phyloP scores from a whole-genome alignment of 2,113 vertebrate genomes.

The Vulpes ferrilata region DNA sequence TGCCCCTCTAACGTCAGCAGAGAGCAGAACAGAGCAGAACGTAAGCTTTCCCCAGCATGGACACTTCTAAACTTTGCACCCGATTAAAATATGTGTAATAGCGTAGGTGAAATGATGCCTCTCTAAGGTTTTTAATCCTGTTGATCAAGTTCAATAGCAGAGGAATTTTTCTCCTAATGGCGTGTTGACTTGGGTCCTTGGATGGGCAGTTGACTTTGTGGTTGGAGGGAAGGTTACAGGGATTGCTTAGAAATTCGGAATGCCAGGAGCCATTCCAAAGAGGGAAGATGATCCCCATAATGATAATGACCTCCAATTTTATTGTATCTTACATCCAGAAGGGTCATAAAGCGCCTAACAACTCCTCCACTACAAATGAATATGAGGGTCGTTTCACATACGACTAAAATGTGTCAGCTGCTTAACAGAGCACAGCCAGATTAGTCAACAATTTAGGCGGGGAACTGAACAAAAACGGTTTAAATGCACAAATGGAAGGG shows the following conservation, averaged over 20 bases:
- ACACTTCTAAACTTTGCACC: neutral
- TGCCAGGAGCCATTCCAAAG: accelerated
- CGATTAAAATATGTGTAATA: too few relatives aligned
- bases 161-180: neutral
- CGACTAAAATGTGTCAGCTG: neutral
- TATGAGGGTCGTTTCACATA: neutral
- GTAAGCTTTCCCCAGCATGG: neutral
- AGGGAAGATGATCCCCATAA: neutral
- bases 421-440: neutral
- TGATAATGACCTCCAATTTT: neutral
- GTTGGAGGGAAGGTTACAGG: neutral
- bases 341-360: neutral
- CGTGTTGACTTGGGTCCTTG: accelerated
- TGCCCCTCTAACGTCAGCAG: neutral
- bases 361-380: neutral
- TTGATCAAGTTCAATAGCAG: neutral
- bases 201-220: neutral
- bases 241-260: neutral
- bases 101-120: accelerated
- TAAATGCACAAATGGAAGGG: neutral
- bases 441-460: too few relatives aligned
- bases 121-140: neutral
- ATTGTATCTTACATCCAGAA: neutral
- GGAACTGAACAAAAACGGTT: neutral
- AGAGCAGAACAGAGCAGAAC: too few relatives aligned